phyloP scores from a whole-genome alignment of 2,797 vertebrate species.

The Halcyon leucocephala region DNA sequence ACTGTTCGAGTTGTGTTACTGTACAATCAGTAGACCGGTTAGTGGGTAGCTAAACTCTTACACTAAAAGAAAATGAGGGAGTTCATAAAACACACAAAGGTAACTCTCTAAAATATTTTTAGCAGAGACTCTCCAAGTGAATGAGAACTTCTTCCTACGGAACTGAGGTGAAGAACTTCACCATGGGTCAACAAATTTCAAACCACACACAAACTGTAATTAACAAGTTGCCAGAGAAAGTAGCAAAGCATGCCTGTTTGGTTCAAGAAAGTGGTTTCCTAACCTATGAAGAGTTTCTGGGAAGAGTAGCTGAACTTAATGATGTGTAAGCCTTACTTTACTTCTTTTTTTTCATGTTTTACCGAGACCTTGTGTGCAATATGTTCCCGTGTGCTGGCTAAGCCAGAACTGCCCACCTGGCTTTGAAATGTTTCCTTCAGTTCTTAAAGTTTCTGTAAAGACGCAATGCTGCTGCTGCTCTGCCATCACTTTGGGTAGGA shows the following conservation, averaged over 20 bases:
- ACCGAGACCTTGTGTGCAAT: neutral
- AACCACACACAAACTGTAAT: slow-evolving; percentile 88
- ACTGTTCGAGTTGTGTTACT: neutral
- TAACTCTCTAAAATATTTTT: slow-evolving; percentile 67
- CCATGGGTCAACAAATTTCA: slow-evolving; percentile 96
- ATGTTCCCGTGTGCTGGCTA: neutral
- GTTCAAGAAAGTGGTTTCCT: slow-evolving; percentile 94
- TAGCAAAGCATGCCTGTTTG: slow-evolving; percentile 89
- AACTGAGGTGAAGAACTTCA: slow-evolving; percentile 70
- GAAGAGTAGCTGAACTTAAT: slow-evolving; percentile 93
- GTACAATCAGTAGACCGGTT: neutral
- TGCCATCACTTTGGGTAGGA: neutral
- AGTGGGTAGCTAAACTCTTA: neutral
- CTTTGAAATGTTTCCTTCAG: neutral
- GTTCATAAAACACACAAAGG: neutral
- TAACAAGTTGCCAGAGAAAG: slow-evolving; percentile 94
- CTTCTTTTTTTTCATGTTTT: neutral
- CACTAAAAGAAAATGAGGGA: neutral
- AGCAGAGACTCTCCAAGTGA: slow-evolving; percentile 70
- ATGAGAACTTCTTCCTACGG: slow-evolving; percentile 56
- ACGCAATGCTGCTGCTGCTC: neutral
- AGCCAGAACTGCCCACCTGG: neutral
- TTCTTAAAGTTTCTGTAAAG: neutral
- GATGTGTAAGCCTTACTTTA: slow-evolving; percentile 89
- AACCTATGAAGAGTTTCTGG: slow-evolving; percentile 97